Base-by-base conservation (phyloP, 2,113 vertebrate genomes). In the Gallinago paraguaiae region DNA sequence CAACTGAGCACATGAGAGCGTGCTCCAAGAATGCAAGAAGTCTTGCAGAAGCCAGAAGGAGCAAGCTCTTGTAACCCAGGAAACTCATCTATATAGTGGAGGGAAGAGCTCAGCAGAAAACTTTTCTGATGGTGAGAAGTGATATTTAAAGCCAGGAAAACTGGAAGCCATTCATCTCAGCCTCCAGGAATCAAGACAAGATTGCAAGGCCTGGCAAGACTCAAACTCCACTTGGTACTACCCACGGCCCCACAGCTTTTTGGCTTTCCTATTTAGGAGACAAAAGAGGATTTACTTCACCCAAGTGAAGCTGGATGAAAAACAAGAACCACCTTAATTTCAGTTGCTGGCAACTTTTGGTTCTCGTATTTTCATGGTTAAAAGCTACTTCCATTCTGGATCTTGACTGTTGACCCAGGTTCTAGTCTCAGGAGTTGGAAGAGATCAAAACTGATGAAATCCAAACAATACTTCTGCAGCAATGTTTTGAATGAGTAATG, bases 401-500 rank as follows among this genome's bases (percentile, higher is more conserved):
- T 17, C 12, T 23, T 43, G 53, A 81, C 8, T 57, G 31, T 43
- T 53, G 46, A n/a, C 4, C 18, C 43, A 54, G 7, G 31, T 61
- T 70, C 64, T 3, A 11, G n/a, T 54, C 16, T 31, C 18, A 27
- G 31, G 31, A 67, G 28, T 7, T 30, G 3, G 15, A 94, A 54
- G 11, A 63, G 8, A 82, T 39, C 45, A 79, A 72, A 88, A 81
- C 20, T 6, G 22, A 74, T 27, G 3, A 74, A 83, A 77, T 15
- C 13, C 33, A 83, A 86, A 74, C 8, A 53, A 69, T 25, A 61
- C 6, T 24, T 61, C 45, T 37, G 16, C 33, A 69, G 31, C 14
- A 48, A 19, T 7, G 2, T 72, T 39, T 82, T 53, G 69, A 51
- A 48, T 24, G 0, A 69, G 0, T 30, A 68, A 67, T 0, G 0